Evolutionary conservation across 2,113 vertebrate genomes (phyloP), one percentile per base, ranked within the genome.

Genomic region (Columba janthina): DNA sequence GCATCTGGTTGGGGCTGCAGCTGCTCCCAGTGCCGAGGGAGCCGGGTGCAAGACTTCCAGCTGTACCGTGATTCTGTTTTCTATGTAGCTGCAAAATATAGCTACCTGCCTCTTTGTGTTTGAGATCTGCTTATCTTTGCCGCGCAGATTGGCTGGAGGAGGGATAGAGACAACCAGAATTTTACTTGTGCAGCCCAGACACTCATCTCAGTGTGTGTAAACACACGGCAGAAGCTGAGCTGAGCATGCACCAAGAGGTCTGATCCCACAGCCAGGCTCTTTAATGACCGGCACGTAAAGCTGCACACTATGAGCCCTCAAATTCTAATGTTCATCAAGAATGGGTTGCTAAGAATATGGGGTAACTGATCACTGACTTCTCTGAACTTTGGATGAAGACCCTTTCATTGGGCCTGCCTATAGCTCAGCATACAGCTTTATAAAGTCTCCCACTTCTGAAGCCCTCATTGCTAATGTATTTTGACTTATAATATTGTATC

Each of bases 121-220:
- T 81, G 76, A 75, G 60, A 28, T 62, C 69, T 89, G 72, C 72
- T 90, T 86, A 80, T 70, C 84, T 84, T 54, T 54, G 69, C 26
- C 20, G 46, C 0, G 0, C 40, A 83, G 54, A 13, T 5, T 44
- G 80, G 46, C 84, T 48, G 70, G 32, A 74, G 53, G 61, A 93
- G 31, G 38, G 50, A 57, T 7, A 42, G 61, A 54, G 28, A 74
- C 51, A 79, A 53, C 19, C 3, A 3, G 28, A 46, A 65, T 60
- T 71, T 69, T n/a, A 31, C 44, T 65, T 32, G 54, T 53, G 71
- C 78, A 85, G 75, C 38, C 8, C 6, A 44, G 61, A 38, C 8
- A 1, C 44, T 89, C 29, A 17, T 28, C 53, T 32, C 29, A 10
- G 62, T 6, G 50, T 40, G 2, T 13, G 65, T 31, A n/a, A 38